Conservation (phyloP, 2,888 invertebrate species). For the Incurvaria masculella region DNA sequence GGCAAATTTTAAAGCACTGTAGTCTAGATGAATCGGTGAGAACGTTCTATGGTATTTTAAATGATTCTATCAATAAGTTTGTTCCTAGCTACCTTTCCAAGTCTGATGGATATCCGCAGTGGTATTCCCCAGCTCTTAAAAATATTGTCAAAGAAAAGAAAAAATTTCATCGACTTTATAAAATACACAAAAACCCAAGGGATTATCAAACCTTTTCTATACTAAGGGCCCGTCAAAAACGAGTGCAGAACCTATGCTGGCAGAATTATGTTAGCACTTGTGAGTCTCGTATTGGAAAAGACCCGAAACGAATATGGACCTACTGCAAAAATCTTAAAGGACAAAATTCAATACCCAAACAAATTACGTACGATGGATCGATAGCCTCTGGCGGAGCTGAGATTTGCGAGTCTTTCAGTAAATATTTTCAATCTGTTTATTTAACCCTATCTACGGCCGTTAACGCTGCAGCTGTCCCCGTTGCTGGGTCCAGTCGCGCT, state of each 20-base stretch:
- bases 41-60: too few relatives aligned
- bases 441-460: neutral
- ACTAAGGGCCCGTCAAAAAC: neutral
- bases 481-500: too few relatives aligned
- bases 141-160: too few relatives aligned
- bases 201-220: slow-evolving; percentile 1
- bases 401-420: neutral
- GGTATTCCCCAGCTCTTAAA: too few relatives aligned
- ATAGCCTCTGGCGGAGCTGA: neutral
- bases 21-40: too few relatives aligned
- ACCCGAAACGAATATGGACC: neutral
- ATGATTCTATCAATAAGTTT: too few relatives aligned
- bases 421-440: neutral
- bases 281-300: neutral
- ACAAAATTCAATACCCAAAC: neutral
- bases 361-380: neutral
- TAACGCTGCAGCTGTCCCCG: neutral
- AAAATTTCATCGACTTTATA: neutral
- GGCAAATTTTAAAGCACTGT: too few relatives aligned
- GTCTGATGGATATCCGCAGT: too few relatives aligned
- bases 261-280: neutral
- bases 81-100: too few relatives aligned
- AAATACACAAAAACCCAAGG: neutral
- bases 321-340: neutral
- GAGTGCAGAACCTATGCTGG: neutral